These are phyloP conservation scores for Rhinopithecus roxellana DNA, from an alignment of 2,113 vertebrate species.

Conservation along the genomic window DNA sequence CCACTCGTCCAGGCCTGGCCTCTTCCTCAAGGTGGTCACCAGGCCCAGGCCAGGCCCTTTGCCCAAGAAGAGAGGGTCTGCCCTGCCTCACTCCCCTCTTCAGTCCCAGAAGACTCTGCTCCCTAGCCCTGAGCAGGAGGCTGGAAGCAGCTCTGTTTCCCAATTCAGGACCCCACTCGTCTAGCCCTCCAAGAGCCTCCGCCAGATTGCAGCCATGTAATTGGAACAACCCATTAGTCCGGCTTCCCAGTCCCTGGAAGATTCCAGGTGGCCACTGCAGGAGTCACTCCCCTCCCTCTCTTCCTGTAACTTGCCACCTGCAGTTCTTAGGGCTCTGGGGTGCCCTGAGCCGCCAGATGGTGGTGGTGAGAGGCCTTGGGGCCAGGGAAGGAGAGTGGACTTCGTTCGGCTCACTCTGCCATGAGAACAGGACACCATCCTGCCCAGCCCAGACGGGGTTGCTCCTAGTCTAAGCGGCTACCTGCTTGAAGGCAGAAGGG, in stretches of 20 bases:
- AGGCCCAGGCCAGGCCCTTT: conserved; percentile 25
- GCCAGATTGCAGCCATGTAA: background rate
- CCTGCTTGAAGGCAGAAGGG: background rate
- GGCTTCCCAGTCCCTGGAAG: background rate
- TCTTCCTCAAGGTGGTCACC: background rate
- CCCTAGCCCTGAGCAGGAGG: background rate
- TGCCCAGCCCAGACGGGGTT: background rate
- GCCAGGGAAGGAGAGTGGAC: background rate
- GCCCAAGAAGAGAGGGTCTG: background rate
- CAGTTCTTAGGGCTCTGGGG: background rate
- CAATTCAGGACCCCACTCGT: background rate
- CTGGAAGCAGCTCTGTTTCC: background rate
- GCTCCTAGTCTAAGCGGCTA: background rate
- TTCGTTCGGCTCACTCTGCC: background rate
- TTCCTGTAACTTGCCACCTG: background rate
- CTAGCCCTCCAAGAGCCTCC: background rate
- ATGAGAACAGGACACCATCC: background rate
- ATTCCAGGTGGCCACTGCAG: background rate
- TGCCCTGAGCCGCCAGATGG: background rate
- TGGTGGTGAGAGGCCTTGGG: background rate
- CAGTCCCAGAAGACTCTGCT: background rate
- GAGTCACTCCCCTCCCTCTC: background rate
- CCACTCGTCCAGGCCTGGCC: background rate
- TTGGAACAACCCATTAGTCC: background rate
- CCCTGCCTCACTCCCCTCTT: background rate